phyloP scores from a whole-genome alignment of 2,113 vertebrate genomes.

The Myrmecobius fasciatus region DNA sequence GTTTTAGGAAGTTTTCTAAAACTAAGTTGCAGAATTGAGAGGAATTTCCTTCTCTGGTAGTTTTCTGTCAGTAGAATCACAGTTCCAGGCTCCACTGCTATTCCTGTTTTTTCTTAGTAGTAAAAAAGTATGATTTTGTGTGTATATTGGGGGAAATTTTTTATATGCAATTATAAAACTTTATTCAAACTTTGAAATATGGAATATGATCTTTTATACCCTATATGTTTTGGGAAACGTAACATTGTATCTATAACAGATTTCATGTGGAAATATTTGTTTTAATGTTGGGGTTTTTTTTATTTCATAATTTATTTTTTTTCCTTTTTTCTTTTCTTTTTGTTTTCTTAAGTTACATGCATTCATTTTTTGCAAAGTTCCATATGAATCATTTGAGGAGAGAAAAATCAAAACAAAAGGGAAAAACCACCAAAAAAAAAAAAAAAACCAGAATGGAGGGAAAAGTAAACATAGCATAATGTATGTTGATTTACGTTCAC shows the following conservation, averaged over 20 bases:
- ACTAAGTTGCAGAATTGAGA: background rate
- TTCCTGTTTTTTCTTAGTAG: background rate
- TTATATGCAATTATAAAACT: background rate
- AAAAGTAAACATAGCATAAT: no score
- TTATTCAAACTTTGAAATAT: slow-evolving; percentile 13
- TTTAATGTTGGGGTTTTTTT: background rate
- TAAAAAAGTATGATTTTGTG: background rate
- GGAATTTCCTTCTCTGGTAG: background rate
- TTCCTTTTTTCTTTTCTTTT: no score
- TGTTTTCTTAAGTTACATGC: no score
- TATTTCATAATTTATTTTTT: background rate
- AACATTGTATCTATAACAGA: slow-evolving; percentile 29
- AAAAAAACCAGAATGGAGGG: no score
- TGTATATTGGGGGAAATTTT: slow-evolving; percentile 37
- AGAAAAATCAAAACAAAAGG: no score
- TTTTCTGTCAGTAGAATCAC: background rate
- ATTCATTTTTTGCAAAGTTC: no score
- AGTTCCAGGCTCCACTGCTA: background rate
- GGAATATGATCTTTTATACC: background rate
- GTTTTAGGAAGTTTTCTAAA: background rate
- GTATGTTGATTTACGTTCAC: no score
- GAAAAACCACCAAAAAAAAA: no score
- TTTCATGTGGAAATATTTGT: slow-evolving; percentile 40
- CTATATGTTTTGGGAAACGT: slow-evolving; percentile 24
- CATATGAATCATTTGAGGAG: no score